Evolutionary conservation across 2,113 vertebrate genomes (phyloP), one percentile per base, ranked within the genome.

Genomic region (Accipiter cooperii): DNA sequence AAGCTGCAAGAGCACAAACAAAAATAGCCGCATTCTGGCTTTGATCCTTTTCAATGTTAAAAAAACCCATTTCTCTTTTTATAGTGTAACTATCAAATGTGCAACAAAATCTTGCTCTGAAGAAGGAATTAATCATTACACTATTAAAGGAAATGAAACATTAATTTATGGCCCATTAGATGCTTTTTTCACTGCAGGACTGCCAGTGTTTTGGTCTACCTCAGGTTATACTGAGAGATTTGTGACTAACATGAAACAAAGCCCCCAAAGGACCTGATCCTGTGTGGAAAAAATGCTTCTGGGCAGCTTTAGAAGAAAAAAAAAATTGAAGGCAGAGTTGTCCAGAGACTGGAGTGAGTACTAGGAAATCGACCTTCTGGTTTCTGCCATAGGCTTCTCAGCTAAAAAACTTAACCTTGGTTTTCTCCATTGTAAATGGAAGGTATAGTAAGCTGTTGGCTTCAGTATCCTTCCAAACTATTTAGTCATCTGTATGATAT

Each of bases 111-210:
- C 79, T 71, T 93, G 17, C 85, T 96, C 92, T 68, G 82, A 95
- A 96, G 89, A 77, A 93, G 60, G 79, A 96, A 97, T 97, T 95
- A 95, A 96, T 96, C 96, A 68, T 93, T 95, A 49, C 75, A 26
- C 78, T 95, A 69, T 95, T 96, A 94, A 96, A 96, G 93, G 91
- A 95, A 96, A 96, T 95, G 93, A 96, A 96, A 96, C 89, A 96
- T 95, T 97, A 96, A 96, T 97, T 96, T 97, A 95, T 97, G 87
- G 76, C 79, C 96, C 89, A 88, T 96, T 96, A 96, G 84, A 90
- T 95, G 78, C 55, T 93, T 93, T 96, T 87, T 87, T 88, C 96
- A 90, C 87, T 83, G 82, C 94, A 91, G 79, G 68, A 81, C 81
- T 96, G 92, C 84, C 64, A 75, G 65, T 90, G 87, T 96, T 96